These are phyloP conservation scores for Galago senegalensis DNA, from an alignment of 2,797 vertebrate genomes.

Conservation along the genomic window DNA sequence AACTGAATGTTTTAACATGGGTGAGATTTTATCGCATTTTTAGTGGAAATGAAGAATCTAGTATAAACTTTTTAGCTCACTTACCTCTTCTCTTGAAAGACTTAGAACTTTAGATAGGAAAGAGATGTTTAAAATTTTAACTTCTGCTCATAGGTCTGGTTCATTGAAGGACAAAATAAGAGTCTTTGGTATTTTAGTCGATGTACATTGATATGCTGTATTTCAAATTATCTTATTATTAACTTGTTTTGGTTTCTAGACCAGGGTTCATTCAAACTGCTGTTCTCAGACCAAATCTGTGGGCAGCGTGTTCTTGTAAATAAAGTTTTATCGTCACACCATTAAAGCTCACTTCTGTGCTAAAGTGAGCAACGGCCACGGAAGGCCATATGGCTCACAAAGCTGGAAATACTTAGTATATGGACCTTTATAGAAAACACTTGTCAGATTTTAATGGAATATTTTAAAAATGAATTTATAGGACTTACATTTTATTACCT, in stretches of 20 bases:
- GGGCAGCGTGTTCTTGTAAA: not conserved
- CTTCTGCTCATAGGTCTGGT: not conserved
- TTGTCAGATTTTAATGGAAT: not conserved
- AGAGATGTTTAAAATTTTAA: not conserved
- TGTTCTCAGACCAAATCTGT: not conserved
- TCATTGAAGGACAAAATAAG: not conserved
- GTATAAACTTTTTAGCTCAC: not conserved
- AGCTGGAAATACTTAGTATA: not conserved
- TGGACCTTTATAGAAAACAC: not conserved
- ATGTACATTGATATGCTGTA: not conserved
- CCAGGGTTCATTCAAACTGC: not conserved
- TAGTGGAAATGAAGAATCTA: not conserved
- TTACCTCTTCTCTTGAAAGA: not conserved
- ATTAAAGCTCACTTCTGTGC: not conserved
- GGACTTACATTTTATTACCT: not conserved
- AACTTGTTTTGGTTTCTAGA: conserved; percentile 50
- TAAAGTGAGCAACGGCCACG: not conserved
- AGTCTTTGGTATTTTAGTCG: not conserved
- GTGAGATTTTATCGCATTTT: not conserved
- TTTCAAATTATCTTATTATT: not conserved
- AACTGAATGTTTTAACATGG: not conserved
- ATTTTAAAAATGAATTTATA: not conserved
- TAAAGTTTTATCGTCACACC: not conserved
- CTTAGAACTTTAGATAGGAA: conserved; percentile 6
- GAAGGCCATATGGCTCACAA: not conserved